Base-by-base conservation (phyloP, 2,888 invertebrate species). In the Cloeon dipterum region DNA sequence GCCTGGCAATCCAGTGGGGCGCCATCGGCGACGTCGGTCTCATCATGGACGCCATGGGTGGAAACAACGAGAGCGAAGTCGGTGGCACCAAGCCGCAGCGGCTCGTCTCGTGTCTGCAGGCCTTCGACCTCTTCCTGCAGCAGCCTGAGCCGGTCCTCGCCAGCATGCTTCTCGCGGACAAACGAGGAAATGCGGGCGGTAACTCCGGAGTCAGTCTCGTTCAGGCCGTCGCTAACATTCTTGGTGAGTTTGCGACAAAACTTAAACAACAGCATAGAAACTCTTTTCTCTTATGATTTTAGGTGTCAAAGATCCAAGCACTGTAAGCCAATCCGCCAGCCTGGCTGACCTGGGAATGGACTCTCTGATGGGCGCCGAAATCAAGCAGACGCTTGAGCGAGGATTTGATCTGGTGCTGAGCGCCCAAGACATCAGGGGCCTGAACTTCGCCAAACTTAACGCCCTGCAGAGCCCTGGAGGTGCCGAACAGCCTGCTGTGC, bases 301-400 rank as follows among this genome's bases (percentile, higher is more conserved):
- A 66, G 81, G 85, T 41, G 73, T 96, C 49, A 86, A 89, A 55
- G 89, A 96, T 50, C 61, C 74, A 0, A 70, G 69, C 46, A 75
- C 77, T 42, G 67, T 93, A 20, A 71, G 82, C 42, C 65, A 70
- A 29, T 66, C 68, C 20, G 70, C 79, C 4, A 78, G 76, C 29
- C 62, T 98, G 34, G 86, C 88, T 20, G 96, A 98, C 56, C 68
- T 98, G 26, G 96, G 96, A 42, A 85, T 98, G 75, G 96, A 98
- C 55, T 94, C 94, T 2, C 62, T 98, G 45, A 96, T 96, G 96
- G 93, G 93, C 33, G 91, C 96, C 2, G 98, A 98, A 65, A 89
- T 98, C 51, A 94, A 94, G 56, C 93, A 93, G 59, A 83, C 85
- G 1, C 61, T 94, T 37, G 93, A 93, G 56, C 68, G 91, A 39